A percentile compares a stretch with the other conserved stretches of the same genome.
These are phyloP conservation scores for Pempheris klunzingeri DNA, from an alignment of 2,797 vertebrate species.

Conservation along the genomic window DNA sequence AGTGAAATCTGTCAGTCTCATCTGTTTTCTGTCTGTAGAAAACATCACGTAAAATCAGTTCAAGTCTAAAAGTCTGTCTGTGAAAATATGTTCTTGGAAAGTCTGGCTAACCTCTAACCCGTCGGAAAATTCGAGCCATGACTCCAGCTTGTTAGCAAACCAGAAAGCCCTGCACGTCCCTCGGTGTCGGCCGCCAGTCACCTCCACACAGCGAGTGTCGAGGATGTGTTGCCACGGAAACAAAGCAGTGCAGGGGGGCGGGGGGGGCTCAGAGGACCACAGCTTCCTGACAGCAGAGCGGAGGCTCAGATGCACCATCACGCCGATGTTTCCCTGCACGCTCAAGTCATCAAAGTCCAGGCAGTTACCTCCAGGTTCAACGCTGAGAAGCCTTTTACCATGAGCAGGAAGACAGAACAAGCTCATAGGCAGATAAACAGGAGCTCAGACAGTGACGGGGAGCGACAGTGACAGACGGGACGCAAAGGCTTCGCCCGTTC, in stretches of 20 bases:
- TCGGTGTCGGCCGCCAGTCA: constrained; percentile 31
- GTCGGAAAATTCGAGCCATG: constrained; percentile 14
- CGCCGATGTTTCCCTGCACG: not conserved
- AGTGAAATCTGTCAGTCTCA: not conserved
- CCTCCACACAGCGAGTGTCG: constrained; percentile 18
- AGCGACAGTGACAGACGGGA: constrained; percentile 43
- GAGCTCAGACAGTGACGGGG: constrained; percentile 30
- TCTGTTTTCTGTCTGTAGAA: not conserved
- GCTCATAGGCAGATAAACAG: constrained; percentile 24
- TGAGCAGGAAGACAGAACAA: constrained; percentile 13
- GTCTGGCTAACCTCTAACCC: not conserved
- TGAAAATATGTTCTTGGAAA: not conserved
- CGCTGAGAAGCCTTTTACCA: not conserved
- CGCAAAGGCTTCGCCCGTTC: constrained; percentile 4
- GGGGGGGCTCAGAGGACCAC: constrained; percentile 24
- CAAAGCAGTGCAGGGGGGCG: constrained; percentile 48
- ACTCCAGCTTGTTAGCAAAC: constrained; percentile 2
- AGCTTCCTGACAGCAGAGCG: constrained; percentile 31
- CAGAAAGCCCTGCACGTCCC: constrained; percentile 21
- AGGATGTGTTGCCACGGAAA: constrained; percentile 66
- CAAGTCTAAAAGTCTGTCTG: not conserved
- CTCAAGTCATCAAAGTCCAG: constrained; percentile 20
- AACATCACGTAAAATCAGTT: not conserved
- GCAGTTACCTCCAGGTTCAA: not conserved
- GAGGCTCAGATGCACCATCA: constrained; percentile 18